These are phyloP conservation scores for Diaperis boleti DNA, from an alignment of 2,888 invertebrate species.

Conservation along the genomic window DNA sequence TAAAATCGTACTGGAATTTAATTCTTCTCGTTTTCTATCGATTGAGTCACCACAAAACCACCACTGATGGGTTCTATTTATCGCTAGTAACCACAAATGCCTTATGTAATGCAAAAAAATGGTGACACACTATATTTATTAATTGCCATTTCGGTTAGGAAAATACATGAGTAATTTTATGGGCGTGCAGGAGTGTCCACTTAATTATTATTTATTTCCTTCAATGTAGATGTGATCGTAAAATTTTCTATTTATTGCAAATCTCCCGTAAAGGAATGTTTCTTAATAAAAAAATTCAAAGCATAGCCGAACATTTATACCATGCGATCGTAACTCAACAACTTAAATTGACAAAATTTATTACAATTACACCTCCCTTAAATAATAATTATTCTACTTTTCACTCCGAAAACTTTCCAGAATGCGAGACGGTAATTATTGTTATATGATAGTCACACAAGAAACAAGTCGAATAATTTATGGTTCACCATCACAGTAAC, in stretches of 20 bases:
- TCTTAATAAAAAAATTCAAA: slow-evolving; percentile 7
- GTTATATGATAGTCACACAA: neutral
- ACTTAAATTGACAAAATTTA: neutral
- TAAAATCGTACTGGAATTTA: slow-evolving; percentile 38
- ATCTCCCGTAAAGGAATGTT: slow-evolving; percentile 10
- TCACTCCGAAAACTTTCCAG: neutral
- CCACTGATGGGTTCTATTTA: slow-evolving; percentile 40
- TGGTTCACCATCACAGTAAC: slow-evolving; percentile 7
- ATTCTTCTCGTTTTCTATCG: slow-evolving; percentile 40
- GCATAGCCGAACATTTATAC: slow-evolving; percentile 13
- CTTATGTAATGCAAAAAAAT: slow-evolving; percentile 18
- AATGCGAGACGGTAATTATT: neutral
- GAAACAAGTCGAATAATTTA: slow-evolving; percentile 2
- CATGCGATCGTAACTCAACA: neutral
- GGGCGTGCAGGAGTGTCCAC: slow-evolving; percentile 12
- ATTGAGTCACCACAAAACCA: slow-evolving; percentile 42
- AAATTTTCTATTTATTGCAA: slow-evolving; percentile 25
- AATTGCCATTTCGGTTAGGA: slow-evolving; percentile 4
- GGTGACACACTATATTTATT: slow-evolving; percentile 34
- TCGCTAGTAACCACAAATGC: slow-evolving; percentile 34
- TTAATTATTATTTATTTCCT: slow-evolving; percentile 23
- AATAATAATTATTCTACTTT: too few species aligned
- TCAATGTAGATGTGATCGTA: slow-evolving; percentile 24
- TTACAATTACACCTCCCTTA: too few species aligned
- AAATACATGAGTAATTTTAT: slow-evolving; percentile 20